Conservation (phyloP, 1,140 invertebrate genomes). For the Listronotus oregonensis region DNA sequence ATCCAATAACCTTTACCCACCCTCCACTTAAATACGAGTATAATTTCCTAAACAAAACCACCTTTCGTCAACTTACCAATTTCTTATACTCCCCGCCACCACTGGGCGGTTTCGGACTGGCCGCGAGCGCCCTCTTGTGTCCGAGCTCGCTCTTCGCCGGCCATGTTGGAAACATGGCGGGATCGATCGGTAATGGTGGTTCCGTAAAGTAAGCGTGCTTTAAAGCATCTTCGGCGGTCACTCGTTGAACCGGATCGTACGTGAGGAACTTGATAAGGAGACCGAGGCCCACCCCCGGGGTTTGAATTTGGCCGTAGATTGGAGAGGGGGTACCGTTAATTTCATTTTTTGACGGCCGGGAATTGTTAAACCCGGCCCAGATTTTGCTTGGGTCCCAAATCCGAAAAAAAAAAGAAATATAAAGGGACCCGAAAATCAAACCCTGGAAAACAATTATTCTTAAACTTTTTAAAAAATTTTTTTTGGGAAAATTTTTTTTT, state of each 20-base stretch:
- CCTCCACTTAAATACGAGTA: too few species aligned
- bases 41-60: too few species aligned
- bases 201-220: slow-evolving; percentile 91
- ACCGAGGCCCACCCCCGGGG: slow-evolving; percentile 84
- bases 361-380: slow-evolving; percentile 95
- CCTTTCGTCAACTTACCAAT: slow-evolving; percentile 65
- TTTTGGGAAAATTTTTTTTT: too few species aligned
- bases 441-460: too few species aligned
- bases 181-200: slow-evolving; percentile 89
- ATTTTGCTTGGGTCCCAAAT: slow-evolving; percentile 94
- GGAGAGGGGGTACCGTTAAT: slow-evolving; percentile 85
- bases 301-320: slow-evolving; percentile 87
- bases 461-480: too few species aligned
- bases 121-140: slow-evolving; percentile 71
- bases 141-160: slow-evolving; percentile 95
- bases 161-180: slow-evolving; percentile 99
- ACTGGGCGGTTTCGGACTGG: slow-evolving; percentile 89
- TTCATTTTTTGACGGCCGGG: slow-evolving; percentile 88
- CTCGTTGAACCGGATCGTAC: slow-evolving; percentile 86
- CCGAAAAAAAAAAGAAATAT: slow-evolving; percentile 62
- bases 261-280: slow-evolving; percentile 87
- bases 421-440: too few species aligned
- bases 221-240: slow-evolving; percentile 88
- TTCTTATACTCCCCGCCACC: slow-evolving; percentile 92
- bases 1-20: too few species aligned